Conservation (phyloP, 2,113 vertebrate species). For the Phaetusa simplex region DNA sequence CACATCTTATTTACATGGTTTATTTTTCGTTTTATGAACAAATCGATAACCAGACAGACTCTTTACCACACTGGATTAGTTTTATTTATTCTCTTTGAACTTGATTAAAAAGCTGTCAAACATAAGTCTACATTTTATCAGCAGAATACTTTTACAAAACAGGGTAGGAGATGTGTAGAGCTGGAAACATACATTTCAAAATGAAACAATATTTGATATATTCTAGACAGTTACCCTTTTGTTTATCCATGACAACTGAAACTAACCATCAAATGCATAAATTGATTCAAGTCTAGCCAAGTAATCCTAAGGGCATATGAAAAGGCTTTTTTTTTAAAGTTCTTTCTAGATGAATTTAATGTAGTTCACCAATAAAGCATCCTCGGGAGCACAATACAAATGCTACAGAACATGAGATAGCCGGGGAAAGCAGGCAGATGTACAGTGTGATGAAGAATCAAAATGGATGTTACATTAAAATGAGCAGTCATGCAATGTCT, state of each 20-base stretch:
- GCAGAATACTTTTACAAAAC: slow-evolving; percentile 76
- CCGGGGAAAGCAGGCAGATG: slow-evolving; percentile 57
- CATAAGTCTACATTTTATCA: slow-evolving; percentile 77
- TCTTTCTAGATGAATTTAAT: slow-evolving; percentile 77
- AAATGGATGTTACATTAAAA: slow-evolving; percentile 73
- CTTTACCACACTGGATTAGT: slow-evolving; percentile 77
- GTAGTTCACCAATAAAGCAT: slow-evolving; percentile 77
- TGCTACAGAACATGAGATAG: slow-evolving; percentile 72
- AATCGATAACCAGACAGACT: slow-evolving; percentile 77
- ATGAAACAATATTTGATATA: slow-evolving; percentile 78
- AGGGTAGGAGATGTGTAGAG: slow-evolving; percentile 62
- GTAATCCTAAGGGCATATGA: slow-evolving; percentile 74
- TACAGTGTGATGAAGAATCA: slow-evolving; percentile 70
- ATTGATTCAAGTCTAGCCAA: slow-evolving; percentile 76
- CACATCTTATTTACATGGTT: slow-evolving; percentile 74
- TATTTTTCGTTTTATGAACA: slow-evolving; percentile 77
- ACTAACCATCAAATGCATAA: slow-evolving; percentile 77
- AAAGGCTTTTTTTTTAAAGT: slow-evolving; percentile 67
- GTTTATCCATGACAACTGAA: slow-evolving; percentile 79
- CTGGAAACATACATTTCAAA: slow-evolving; percentile 74
- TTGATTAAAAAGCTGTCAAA: slow-evolving; percentile 82
- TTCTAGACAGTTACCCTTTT: slow-evolving; percentile 77
- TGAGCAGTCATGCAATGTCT: slow-evolving; percentile 60
- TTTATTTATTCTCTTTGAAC: slow-evolving; percentile 80
- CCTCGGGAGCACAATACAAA: slow-evolving; percentile 75